These are phyloP conservation scores for Uloborus diversus DNA, from an alignment of 1,140 invertebrate genomes.

Conservation along the genomic window DNA sequence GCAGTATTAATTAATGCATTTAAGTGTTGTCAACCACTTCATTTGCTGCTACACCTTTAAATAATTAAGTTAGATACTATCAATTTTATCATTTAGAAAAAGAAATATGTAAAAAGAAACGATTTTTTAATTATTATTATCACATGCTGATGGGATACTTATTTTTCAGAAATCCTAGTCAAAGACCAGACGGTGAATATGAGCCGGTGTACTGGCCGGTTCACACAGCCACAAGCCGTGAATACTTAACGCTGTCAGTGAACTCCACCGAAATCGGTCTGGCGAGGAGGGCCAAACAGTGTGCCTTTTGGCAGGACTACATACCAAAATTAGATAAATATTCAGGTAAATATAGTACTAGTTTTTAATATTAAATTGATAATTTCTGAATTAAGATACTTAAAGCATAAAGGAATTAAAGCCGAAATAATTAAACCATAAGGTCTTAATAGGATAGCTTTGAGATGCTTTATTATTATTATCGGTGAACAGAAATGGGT, in stretches of 20 bases:
- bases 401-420: background rate
- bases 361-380: background rate
- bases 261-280: slow-evolving; percentile 82
- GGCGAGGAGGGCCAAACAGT: slow-evolving; percentile 87
- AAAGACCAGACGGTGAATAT: slow-evolving; percentile 68
- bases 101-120: no score
- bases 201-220: slow-evolving; percentile 79
- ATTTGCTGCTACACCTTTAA: no score
- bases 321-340: slow-evolving; percentile 85
- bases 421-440: background rate
- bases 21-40: no score
- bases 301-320: slow-evolving; percentile 96
- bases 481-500: background rate
- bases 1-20: no score
- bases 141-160: no score
- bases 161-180: slow-evolving; percentile 72
- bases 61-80: no score
- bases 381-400: background rate
- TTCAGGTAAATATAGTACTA: slow-evolving; percentile 65
- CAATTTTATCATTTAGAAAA: no score
- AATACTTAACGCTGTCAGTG: slow-evolving; percentile 84
- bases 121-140: no score
- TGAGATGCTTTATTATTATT: background rate
- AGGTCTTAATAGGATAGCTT: background rate
- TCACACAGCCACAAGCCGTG: slow-evolving; percentile 81